Evolutionary conservation across 2,888 invertebrate genomes (phyloP), one percentile per base, ranked within the genome.

Genomic region (Conistra vaccinii): DNA sequence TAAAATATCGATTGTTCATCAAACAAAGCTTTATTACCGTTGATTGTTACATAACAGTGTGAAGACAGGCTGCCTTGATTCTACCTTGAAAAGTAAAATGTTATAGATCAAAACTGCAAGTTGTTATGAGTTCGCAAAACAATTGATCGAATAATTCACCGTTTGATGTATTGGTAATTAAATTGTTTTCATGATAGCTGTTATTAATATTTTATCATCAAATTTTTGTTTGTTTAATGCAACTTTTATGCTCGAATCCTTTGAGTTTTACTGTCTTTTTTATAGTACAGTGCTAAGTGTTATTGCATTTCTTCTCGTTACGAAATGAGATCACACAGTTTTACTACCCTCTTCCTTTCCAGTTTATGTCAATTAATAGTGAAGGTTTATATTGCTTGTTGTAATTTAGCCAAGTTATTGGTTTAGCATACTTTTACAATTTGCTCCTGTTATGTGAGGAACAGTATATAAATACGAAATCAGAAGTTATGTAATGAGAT

Each of bases 401-500:
- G 68, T 77, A 80, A 75, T 73, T 73, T 76, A 69, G 14, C 65
- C 57, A 73, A 67, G 67, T 76, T 78, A 81, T 77, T 76, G 39
- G 42, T 74, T 68, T 65, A 76, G 55, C 73, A 76, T 71, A 76
- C 72, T 72, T 77, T 73, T 53, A 68, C 60, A 58, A 69, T 63
- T 82, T 51, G 63, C 83, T 79, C 51, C 83, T 78, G 83, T 63
- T 78, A 76, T 69, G 77, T 67, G 73, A 79, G 69, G 75, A 69
- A 65, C 72, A 63, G 26, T 77, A 68, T 80, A 76, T 74, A 82
- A 85, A 85, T 75, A 74, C 69, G 65, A 85, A 70, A 90, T 84
- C 86, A 88, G 58, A 89, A 89, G 85, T 94, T 93, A 92, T 90
- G 91, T 92, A 94, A 94, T 91, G 87, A 86, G 78, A 85, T 82